Conservation (phyloP, 2,797 vertebrate species). For the Ctenosaura bakeri region DNA sequence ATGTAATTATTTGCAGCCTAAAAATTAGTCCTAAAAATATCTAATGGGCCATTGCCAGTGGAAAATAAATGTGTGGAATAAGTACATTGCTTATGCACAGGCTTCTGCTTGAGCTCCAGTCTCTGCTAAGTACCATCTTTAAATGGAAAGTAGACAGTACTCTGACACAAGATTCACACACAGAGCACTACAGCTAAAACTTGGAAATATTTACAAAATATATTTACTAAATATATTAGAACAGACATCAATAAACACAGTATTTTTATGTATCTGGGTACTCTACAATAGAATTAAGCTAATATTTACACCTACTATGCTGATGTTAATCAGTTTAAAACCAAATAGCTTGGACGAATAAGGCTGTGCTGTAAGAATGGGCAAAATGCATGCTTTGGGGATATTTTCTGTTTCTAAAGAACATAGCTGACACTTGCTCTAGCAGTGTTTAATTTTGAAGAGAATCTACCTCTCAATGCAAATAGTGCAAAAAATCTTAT, state of each 20-base stretch:
- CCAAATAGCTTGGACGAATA: not conserved
- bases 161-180: not conserved
- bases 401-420: not conserved
- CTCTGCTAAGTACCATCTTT: not conserved
- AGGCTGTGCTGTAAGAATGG: not conserved
- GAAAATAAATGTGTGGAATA: constrained; percentile 24
- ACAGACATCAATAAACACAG: not conserved
- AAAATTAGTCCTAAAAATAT: constrained; percentile 1
- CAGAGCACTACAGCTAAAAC: not conserved
- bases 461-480: not conserved
- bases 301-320: not conserved
- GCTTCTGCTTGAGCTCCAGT: not conserved
- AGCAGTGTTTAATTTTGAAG: constrained; percentile 5
- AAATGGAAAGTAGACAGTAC: not conserved
- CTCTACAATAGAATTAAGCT: not conserved
- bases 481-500: constrained; percentile 8
- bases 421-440: not conserved
- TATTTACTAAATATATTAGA: not conserved
- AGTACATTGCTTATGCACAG: not conserved
- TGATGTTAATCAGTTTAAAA: not conserved
- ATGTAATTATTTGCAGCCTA: constrained; percentile 7
- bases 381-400: not conserved
- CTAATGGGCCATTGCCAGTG: not conserved
- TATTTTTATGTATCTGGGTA: not conserved
- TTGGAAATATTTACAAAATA: not conserved